These are phyloP conservation scores for Tribolium castaneum DNA, from an alignment of 1,140 invertebrate species.

Conservation along the genomic window DNA sequence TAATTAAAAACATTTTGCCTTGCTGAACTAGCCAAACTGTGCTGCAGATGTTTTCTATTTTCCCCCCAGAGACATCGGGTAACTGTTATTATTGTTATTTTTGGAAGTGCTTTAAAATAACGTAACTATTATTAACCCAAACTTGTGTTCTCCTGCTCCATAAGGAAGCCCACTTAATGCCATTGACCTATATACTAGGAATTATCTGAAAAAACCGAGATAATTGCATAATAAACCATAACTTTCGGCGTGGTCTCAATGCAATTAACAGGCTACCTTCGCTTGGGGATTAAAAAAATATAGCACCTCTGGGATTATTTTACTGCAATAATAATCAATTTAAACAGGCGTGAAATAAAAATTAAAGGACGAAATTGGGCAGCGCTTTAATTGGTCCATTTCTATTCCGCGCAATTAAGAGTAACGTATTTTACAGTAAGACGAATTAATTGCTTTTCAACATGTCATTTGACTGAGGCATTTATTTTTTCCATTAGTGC, in stretches of 20 bases:
- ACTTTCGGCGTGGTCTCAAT: neutral
- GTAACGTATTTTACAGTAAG: slow-evolving; percentile 26
- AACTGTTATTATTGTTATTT: neutral
- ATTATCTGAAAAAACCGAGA: neutral
- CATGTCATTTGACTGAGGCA: slow-evolving; percentile 2
- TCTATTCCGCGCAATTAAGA: slow-evolving; percentile 18
- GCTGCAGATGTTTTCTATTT: neutral
- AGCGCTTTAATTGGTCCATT: slow-evolving; percentile 34
- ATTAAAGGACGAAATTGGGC: slow-evolving; percentile 24
- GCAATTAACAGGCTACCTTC: neutral
- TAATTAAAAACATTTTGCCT: neutral
- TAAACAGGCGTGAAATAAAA: slow-evolving; percentile 29
- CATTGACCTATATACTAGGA: neutral
- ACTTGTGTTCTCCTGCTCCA: neutral
- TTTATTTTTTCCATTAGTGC: neutral
- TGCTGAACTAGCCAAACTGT: neutral
- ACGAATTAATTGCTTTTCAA: slow-evolving; percentile 34
- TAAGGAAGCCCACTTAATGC: neutral
- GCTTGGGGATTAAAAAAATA: neutral
- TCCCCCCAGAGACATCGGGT: neutral
- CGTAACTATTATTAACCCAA: neutral
- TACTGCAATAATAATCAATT: slow-evolving; percentile 28
- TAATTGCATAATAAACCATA: neutral
- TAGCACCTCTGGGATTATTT: neutral
- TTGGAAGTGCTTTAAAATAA: neutral